Conservation (phyloP, 2,113 vertebrate species). For the Gallinago undulata region DNA sequence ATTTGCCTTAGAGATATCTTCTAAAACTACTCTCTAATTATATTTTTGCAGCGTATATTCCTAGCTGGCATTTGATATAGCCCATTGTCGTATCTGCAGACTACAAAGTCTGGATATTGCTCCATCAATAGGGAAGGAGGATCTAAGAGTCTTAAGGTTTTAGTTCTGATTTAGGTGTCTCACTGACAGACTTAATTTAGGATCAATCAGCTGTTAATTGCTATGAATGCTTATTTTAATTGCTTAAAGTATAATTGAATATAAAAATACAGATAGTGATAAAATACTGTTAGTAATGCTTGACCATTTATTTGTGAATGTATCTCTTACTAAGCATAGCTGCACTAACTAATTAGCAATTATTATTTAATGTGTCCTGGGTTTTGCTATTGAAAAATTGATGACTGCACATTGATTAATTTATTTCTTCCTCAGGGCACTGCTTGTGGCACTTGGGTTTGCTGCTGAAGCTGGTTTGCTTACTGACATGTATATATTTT, state of each 20-base stretch:
- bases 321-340: background rate
- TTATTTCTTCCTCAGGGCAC: constrained; percentile 78
- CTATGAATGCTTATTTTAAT: background rate
- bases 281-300: background rate
- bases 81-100: too few species aligned
- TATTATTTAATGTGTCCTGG: background rate
- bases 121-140: too few species aligned
- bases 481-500: constrained; percentile 89
- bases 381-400: background rate
- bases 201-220: background rate
- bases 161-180: too few species aligned
- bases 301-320: background rate
- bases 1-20: too few species aligned
- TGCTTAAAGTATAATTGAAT: background rate
- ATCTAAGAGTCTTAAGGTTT: too few species aligned
- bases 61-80: too few species aligned
- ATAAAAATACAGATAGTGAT: background rate
- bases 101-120: too few species aligned
- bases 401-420: background rate
- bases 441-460: constrained; percentile 89
- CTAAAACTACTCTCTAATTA: too few species aligned
- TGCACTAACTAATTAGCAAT: background rate
- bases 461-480: constrained; percentile 83
- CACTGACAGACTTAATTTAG: background rate
- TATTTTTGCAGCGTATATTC: too few species aligned